Base-by-base conservation (phyloP, 2,888 invertebrate species). In the Oligia fasciuncula region DNA sequence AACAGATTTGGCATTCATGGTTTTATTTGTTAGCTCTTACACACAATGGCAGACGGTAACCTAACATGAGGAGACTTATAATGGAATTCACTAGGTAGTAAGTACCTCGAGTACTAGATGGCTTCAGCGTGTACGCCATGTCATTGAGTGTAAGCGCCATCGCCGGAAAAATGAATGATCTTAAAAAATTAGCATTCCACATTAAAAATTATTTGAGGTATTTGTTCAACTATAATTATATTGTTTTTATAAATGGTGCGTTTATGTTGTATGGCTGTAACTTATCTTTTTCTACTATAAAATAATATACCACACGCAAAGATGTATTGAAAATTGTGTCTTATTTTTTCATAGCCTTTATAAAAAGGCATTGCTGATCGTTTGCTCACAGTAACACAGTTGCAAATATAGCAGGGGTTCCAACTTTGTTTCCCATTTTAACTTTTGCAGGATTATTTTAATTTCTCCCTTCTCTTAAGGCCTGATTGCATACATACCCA, bases 221-320 rank as follows among this genome's bases (percentile, higher is more conserved):
- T 77, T 80, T 83, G 65, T 83, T 68, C 85, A 73, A 83, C 54
- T 78, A 79, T 81, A 80, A 84, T 76, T 70, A 76, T 84, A 79
- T 74, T 82, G 73, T 83, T 86, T 83, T 80, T 80, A 78, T 90
- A 87, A 89, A 89, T 85, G 90, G 91, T 92, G 92, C 92, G 92
- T 92, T 88, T 88, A 77, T 83, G 85, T 88, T 73, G 67, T 90
- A 90, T 90, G 90, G 89, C 91, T 93, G 93, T 92, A 93, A 92
- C 71, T 85, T 85, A 88, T 88, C 90, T 91, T 91, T 92, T 93
- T 91, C 87, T 91, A 89, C 90, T 85, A 86, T 86, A 84, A 82
- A 86, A 82, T 85, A 80, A 81, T 80, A 90, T 84, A 83, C 46
- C 76, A 89, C 85, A 80, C 78, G 84, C 90, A 81, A 82, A 84